Base-by-base conservation (phyloP, 2,888 invertebrate genomes). In the Monochamus alternatus region DNA sequence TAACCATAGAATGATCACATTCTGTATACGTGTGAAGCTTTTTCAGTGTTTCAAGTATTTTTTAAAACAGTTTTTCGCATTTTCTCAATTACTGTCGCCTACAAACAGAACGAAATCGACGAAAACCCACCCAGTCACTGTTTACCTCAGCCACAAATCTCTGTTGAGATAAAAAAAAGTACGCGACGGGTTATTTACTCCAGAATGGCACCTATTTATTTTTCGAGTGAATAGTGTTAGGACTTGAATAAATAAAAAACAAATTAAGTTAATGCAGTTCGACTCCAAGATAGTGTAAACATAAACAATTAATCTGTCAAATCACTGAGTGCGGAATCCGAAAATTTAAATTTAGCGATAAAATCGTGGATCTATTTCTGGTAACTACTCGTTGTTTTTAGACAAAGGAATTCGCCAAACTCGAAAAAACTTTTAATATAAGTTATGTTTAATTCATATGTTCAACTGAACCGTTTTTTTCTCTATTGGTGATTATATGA, bases 81-180 rank as follows among this genome's bases (percentile, higher is more conserved):
- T 22, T 12, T 22, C 14, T 55, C n/a, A n/a, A n/a, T n/a, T n/a
- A 9, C n/a, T 55, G 10, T n/a, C 14, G 3, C 55, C n/a, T 14
- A n/a, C 4, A 55, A n/a, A 3, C 55, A 14, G 14, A 51, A 55
- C 4, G 14, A 22, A 55, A 55, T 7, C 14, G 55, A n/a, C 55
- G n/a, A 55, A n/a, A n/a, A 14, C n/a, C 10, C 47, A 47, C 9
- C 47, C 5, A 12, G 10, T 9, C 12, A 55, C n/a, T 14, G 55
- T 55, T 7, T 55, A 55, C 5, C 14, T 22, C 5, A 55, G 7
- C 12, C 14, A 55, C 55, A 55, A 55, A 55, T 55, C 55, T 14
- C 55, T 22, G 55, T 14, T 51, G 51, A 10, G 51, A 51, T 55
- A 55, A 55, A 14, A 55, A 55, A 55, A 14, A 55, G 52, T 52